Evolutionary conservation across 2,797 vertebrate genomes (phyloP), one percentile per base, ranked within the genome.

Genomic region (Sebastes kiyomatsui): DNA sequence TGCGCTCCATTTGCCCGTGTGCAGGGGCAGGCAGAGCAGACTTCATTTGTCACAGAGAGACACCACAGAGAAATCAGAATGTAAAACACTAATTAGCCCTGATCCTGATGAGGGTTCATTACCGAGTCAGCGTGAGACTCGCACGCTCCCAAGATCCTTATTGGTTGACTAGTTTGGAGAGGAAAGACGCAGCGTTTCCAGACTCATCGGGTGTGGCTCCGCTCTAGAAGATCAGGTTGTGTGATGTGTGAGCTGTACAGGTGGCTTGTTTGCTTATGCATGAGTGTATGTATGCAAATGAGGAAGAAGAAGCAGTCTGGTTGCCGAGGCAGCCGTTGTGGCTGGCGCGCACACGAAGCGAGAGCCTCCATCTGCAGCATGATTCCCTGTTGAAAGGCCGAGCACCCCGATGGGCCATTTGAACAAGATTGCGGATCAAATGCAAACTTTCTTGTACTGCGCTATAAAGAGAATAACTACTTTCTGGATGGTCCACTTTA

Each of bases 71-170:
- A 91, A 93, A 92, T 93, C 90, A 84, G 67, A 91, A 90, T 92
- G 93, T 91, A 88, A 91, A 94, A 92, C 92, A 86, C 90, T 93
- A 95, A 95, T 95, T 92, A 94, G 89, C 83, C 71, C 59, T 79
- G 90, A 91, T 93, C 88, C 88, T 90, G 87, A 92, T 68, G 83
- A 90, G 87, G 83, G 72, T 93, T 92, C 90, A 93, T 93, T 90
- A 94, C 84, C 2, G 35, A 89, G 91, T 83, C 89, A 84, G 90
- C 82, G 14, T 77, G 82, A 85, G 79, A 66, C 80, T 74, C 33
- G 46, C 16, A 2, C 20, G 22, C 83, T 88, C 82, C 82, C 76
- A 6, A 73, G 73, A 82, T 74, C 49, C 62, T 82, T 55, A 80
- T 86, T 82, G 87, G 87, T 81, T 61, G 80, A 76, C 75, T 77